phyloP scores from a whole-genome alignment of 2,888 invertebrate species.

The Eucera pruinosa region DNA sequence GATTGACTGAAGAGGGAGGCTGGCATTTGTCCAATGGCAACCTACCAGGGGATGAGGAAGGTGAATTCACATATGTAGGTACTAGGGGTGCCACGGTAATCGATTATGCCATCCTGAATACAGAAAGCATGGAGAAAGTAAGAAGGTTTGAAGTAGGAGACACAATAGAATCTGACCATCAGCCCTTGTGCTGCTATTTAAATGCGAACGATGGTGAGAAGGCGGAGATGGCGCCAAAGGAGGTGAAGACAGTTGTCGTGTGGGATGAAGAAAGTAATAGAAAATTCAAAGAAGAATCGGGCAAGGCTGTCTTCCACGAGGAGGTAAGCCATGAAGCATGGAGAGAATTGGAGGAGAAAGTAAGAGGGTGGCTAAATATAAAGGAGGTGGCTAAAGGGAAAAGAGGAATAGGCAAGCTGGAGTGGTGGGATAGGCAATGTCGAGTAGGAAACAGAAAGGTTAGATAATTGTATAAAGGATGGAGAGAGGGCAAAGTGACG shows the following conservation, averaged over 20 bases:
- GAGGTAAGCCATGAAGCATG: too few species aligned
- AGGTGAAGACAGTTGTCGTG: too few species aligned
- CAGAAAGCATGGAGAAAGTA: slow-evolving; percentile 6
- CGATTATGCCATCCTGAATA: too few species aligned
- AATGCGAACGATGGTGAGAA: slow-evolving; percentile 4
- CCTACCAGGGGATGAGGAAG: slow-evolving; percentile 1
- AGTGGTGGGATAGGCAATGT: slow-evolving; percentile 7
- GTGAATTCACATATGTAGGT: too few species aligned
- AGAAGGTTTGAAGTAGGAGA: slow-evolving; percentile 21
- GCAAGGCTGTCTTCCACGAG: too few species aligned
- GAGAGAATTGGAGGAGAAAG: too few species aligned
- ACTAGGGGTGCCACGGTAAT: too few species aligned
- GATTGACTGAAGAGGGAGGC: slow-evolving; percentile 40
- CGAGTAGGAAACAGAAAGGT: slow-evolving; percentile 16
- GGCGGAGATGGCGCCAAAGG: slow-evolving; percentile 5
- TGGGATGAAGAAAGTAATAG: too few species aligned
- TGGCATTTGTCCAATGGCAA: slow-evolving; percentile 48
- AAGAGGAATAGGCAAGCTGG: neutral
- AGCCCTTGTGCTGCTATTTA: slow-evolving; percentile 10
- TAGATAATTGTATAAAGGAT: slow-evolving; percentile 1
- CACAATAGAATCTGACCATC: slow-evolving; percentile 43
- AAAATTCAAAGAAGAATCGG: too few species aligned
- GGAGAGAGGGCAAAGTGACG: neutral
- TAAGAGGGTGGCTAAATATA: too few species aligned
- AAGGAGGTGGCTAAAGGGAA: neutral